A percentile compares a stretch with the other conserved stretches of the same genome.
These are phyloP conservation scores for Xiphorhynchus elegans DNA, from an alignment of 2,113 vertebrate species.

Conservation along the genomic window DNA sequence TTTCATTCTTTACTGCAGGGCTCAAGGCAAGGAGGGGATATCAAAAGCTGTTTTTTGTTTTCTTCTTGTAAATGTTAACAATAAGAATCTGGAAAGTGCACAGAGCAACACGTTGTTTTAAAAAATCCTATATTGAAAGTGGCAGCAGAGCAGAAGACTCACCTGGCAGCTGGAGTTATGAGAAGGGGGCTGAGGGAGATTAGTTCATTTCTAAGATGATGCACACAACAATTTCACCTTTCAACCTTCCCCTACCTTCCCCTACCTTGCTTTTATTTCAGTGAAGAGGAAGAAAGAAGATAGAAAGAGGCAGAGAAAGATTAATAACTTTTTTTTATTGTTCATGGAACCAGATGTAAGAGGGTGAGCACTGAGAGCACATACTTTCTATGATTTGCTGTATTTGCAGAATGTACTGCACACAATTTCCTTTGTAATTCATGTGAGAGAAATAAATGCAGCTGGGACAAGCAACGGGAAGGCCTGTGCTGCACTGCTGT, in stretches of 20 bases:
- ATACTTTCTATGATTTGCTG: not conserved
- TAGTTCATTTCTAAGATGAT: not conserved
- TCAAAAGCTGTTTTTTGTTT: not conserved
- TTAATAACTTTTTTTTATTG: not conserved
- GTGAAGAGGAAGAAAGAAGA: not conserved
- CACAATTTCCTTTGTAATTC: not conserved
- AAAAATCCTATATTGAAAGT: not conserved
- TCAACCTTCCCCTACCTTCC: not conserved
- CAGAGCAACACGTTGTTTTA: not conserved
- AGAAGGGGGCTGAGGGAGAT: not conserved
- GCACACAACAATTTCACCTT: not conserved
- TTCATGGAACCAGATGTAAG: not conserved
- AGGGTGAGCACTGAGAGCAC: not conserved
- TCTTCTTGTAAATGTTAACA: not conserved
- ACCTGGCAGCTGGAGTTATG: not conserved
- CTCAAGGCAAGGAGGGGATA: not conserved
- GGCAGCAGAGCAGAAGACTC: not conserved
- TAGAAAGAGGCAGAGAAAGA: not conserved
- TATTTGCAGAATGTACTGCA: not conserved
- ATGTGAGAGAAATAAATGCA: not conserved
- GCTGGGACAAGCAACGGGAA: not conserved
- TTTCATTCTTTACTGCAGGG: not conserved
- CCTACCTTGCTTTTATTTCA: not conserved
- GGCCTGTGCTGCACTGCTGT: not conserved
- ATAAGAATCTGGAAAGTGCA: not conserved